A percentile compares a stretch with the other conserved stretches of the same genome.
Conservation (phyloP, 2,888 invertebrate species). For the Geophilus truncorum region DNA sequence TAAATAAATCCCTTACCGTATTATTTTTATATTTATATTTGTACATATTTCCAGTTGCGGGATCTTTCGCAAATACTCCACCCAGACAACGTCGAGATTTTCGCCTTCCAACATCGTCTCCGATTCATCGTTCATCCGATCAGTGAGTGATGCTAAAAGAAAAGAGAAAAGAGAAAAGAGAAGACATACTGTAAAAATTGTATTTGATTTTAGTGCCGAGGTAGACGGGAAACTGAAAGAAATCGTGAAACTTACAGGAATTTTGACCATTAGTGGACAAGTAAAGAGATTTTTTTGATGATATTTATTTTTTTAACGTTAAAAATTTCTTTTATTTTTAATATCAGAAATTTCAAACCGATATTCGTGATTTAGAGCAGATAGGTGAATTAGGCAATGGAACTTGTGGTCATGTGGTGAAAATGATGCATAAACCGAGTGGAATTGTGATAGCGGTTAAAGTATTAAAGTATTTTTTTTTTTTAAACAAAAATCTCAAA, state of each 20-base stretch:
- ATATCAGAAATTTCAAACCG: conserved; percentile 71
- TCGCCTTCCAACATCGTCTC: conserved; percentile 54
- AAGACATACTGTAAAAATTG: conserved; percentile 38
- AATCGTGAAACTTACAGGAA: conserved; percentile 89
- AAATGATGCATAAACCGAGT: conserved; percentile 87
- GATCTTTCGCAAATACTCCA: conserved; percentile 18
- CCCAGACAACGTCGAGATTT: conserved; percentile 49
- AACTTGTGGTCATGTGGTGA: conserved; percentile 95
- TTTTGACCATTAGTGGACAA: conserved; percentile 71
- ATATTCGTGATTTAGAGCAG: conserved; percentile 75
- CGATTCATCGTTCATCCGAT: conserved; percentile 11
- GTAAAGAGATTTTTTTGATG: conserved; percentile 44
- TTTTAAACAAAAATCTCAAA: neutral
- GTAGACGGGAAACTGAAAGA: conserved; percentile 78
- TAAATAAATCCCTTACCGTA: no score
- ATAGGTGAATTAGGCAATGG: conserved; percentile 87
- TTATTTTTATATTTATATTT: no score
- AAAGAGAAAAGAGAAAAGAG: neutral
- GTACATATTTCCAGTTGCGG: conserved; percentile 22
- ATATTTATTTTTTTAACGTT: conserved; percentile 5
- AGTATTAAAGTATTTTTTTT: conserved; percentile 52
- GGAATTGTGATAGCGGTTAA: conserved; percentile 87
- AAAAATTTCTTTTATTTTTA: neutral
- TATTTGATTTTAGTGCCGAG: conserved; percentile 51
- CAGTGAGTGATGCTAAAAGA: neutral